Percentiles rank a stretch among this genome's conserved stretches.
Conservation (phyloP, 1,140 invertebrate species). For the Agrypnia vestita region DNA sequence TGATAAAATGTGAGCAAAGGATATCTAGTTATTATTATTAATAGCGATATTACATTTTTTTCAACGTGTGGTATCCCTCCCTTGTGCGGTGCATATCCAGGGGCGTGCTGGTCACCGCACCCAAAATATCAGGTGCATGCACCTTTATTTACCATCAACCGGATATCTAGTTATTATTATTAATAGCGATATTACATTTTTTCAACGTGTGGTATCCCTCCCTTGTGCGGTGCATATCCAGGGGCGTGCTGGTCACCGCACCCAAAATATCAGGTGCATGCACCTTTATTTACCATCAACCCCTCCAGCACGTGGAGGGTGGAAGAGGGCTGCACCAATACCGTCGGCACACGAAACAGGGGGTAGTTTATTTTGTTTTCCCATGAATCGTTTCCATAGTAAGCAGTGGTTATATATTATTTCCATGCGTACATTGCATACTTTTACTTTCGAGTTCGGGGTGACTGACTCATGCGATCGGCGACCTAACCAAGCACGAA, state of each 20-base stretch:
- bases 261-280: slow-evolving; percentile 2
- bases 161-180: too few relatives aligned
- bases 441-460: too few relatives aligned
- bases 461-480: too few relatives aligned
- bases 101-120: neutral
- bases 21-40: too few relatives aligned
- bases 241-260: neutral
- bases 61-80: neutral
- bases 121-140: slow-evolving; percentile 2
- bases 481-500: too few relatives aligned
- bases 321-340: neutral
- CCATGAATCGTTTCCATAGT: slow-evolving; percentile 13
- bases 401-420: neutral
- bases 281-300: slow-evolving; percentile 2
- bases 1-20: too few relatives aligned
- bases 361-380: slow-evolving; percentile 21
- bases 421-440: too few relatives aligned
- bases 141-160: slow-evolving; percentile 1
- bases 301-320: neutral
- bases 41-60: too few relatives aligned
- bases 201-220: neutral
- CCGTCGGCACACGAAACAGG: slow-evolving; percentile 10
- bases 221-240: too few relatives aligned
- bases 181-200: too few relatives aligned
- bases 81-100: too few relatives aligned